Conservation (phyloP, 2,888 invertebrate species). For the Nomada fucata region DNA sequence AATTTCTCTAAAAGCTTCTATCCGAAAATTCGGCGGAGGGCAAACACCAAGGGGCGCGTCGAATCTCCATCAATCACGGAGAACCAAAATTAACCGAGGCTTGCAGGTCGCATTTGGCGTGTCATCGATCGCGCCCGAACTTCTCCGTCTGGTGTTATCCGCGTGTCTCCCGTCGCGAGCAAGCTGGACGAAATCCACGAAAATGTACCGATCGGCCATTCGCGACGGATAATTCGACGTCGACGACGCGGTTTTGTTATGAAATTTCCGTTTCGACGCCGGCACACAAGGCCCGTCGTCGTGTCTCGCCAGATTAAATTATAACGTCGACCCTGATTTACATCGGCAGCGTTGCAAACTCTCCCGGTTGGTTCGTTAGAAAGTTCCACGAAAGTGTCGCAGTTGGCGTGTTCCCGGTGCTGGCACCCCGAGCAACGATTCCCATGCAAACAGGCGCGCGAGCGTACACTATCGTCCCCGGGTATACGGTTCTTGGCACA, state of each 20-base stretch:
- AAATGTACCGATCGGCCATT: neutral
- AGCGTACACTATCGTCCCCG: neutral
- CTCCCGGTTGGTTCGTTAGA: slow-evolving; percentile 55
- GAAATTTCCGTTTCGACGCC: slow-evolving; percentile 33
- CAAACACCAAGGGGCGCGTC: neutral
- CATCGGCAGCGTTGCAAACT: slow-evolving; percentile 55
- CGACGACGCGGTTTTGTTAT: neutral
- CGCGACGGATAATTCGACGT: neutral
- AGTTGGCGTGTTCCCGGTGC: slow-evolving; percentile 43
- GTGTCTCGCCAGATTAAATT: slow-evolving; percentile 60
- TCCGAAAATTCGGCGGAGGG: neutral
- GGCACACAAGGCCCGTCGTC: slow-evolving; percentile 29
- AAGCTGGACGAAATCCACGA: neutral
- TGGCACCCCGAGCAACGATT: slow-evolving; percentile 40
- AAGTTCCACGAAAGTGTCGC: slow-evolving; percentile 60
- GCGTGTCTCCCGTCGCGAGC: neutral
- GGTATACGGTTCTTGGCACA: neutral
- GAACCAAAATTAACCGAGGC: slow-evolving; percentile 17
- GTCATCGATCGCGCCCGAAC: neutral
- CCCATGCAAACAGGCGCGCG: slow-evolving; percentile 44
- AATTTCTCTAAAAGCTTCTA: neutral
- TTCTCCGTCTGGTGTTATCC: neutral
- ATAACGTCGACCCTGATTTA: slow-evolving; percentile 62
- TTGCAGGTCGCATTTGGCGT: slow-evolving; percentile 9
- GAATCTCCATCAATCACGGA: slow-evolving; percentile 18